phyloP scores from a whole-genome alignment of 2,888 invertebrate species.

The Erebia ligea region DNA sequence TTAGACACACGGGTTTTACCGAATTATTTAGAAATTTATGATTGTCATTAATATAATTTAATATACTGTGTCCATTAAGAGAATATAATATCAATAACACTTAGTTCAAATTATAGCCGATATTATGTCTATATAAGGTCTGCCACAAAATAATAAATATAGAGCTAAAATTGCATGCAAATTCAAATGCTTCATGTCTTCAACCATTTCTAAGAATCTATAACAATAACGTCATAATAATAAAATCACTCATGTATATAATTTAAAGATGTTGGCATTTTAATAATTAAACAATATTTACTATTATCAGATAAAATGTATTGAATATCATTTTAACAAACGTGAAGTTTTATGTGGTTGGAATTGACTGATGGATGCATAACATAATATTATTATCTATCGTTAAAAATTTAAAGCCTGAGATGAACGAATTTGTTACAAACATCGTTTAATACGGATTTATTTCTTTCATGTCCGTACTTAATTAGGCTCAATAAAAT shows the following conservation, averaged over 20 bases:
- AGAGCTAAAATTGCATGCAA: constrained; percentile 13
- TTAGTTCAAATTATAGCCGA: constrained; percentile 1
- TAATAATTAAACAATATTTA: too few species aligned
- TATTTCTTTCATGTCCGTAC: background rate
- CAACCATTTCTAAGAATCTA: background rate
- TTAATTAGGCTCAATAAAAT: background rate
- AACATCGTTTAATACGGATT: background rate
- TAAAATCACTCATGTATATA: background rate
- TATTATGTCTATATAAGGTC: constrained; percentile 13
- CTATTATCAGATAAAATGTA: too few species aligned
- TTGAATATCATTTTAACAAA: too few species aligned
- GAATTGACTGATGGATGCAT: too few species aligned
- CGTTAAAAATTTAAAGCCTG: too few species aligned
- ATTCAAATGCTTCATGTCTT: constrained; percentile 8
- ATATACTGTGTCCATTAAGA: background rate
- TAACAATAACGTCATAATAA: background rate
- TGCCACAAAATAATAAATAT: background rate
- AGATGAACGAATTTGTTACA: too few species aligned
- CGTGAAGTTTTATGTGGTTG: too few species aligned
- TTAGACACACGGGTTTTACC: background rate
- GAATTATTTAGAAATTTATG: background rate
- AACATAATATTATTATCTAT: too few species aligned
- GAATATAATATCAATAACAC: background rate
- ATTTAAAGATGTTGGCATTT: too few species aligned
- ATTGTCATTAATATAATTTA: background rate